Percentiles rank a stretch among this genome's conserved stretches.
Conservation (phyloP, 2,113 vertebrate species). For the Archilochus colubris region DNA sequence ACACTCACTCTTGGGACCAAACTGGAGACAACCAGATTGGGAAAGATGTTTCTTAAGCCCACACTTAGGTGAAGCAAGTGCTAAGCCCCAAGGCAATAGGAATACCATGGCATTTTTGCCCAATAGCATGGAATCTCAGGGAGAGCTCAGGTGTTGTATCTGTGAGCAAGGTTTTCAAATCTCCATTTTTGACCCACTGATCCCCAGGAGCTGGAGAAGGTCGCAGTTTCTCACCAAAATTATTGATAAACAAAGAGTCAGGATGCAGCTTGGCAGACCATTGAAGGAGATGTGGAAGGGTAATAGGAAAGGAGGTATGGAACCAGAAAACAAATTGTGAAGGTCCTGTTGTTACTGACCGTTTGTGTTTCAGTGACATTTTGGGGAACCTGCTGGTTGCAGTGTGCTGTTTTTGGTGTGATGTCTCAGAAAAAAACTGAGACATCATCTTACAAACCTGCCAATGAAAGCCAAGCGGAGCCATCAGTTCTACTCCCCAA, state of each 20-base stretch:
- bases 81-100: not conserved
- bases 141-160: not conserved
- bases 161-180: not conserved
- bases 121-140: not conserved
- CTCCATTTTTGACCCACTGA: not conserved
- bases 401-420: not conserved
- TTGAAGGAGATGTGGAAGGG: not conserved
- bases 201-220: not conserved
- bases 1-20: not conserved
- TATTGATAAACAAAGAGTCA: not conserved
- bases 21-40: not conserved
- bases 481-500: accelerated
- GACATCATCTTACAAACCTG: not conserved
- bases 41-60: not conserved
- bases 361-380: too few species aligned
- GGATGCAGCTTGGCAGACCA: not conserved
- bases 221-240: not conserved
- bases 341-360: not conserved
- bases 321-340: not conserved
- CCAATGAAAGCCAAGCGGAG: not conserved
- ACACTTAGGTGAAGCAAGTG: not conserved
- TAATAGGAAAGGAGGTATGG: not conserved
- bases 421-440: not conserved
- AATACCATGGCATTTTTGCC: not conserved
- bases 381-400: not conserved